Evolutionary conservation across 2,113 vertebrate genomes (phyloP), one percentile per base, ranked within the genome.

Genomic region (Rafetus swinhoei): DNA sequence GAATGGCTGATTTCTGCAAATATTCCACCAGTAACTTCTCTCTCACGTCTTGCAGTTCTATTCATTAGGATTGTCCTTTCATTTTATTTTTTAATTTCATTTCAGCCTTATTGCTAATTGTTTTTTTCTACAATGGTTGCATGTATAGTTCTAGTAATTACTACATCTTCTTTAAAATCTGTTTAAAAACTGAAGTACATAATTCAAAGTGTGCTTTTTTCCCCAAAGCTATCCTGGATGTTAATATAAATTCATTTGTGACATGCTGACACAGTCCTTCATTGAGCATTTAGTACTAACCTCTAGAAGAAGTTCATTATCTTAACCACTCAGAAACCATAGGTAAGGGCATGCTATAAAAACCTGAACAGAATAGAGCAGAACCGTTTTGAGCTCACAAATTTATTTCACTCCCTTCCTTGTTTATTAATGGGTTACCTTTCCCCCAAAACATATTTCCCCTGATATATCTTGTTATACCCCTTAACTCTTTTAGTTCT

Each of bases 31-130:
- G 55, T 74, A 89, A 82, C 90, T 88, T 85, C 77, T 92, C 14
- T 80, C 50, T 97, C 59, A 94, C 76, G 55, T 96, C 87, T 72
- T 82, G 32, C 32, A 92, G 89, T 93, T 54, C n/a, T 94, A 86
- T 97, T 97, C 96, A 97, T 97, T 97, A 97, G 86, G 90, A 27
- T 89, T 87, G 91, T 22, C 3, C 80, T 97, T 93, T 95, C 53
- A 82, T 79, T 84, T 15, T 79, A 81, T 85, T 96, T 97, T 92
- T 86, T 94, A 54, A 54, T 96, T 94, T 97, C 8, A 82, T 86
- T 97, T 95, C 87, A 87, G 60, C 14, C 94, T 29, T 25, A 16
- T 87, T 97, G 56, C 7, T 96, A 90, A 93, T 95, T 95, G 72
- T 90, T 25, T 88, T 60, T 93, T 5, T 90, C 92, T 74, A 87